phyloP scores from a whole-genome alignment of 23 tunicate species.

The Diplosoma virens region DNA sequence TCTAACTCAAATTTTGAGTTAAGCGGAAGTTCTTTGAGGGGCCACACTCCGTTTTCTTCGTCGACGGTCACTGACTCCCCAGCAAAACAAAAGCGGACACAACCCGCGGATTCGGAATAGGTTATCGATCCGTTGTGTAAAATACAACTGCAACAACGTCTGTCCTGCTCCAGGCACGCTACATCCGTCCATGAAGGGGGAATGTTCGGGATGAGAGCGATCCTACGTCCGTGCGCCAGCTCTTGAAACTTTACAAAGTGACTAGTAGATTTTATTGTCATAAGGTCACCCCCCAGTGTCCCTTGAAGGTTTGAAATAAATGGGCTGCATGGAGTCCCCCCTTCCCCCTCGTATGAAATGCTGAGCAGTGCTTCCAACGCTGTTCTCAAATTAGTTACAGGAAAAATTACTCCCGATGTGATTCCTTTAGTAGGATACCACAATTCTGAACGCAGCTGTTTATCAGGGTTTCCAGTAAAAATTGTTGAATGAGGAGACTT shows the following conservation, averaged over 20 bases:
- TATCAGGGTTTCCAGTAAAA: slow-evolving; percentile 40
- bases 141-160: not conserved
- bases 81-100: slow-evolving; percentile 2
- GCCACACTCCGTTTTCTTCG: not conserved
- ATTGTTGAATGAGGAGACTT: slow-evolving; percentile 11
- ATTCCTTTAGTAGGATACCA: slow-evolving; percentile 51
- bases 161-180: slow-evolving; percentile 18
- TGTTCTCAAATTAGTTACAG: slow-evolving; percentile 35
- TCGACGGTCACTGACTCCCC: not conserved
- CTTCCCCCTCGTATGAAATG: slow-evolving; percentile 76
- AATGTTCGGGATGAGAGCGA: not conserved
- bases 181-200: slow-evolving; percentile 26
- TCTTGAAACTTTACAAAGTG: slow-evolving; percentile 65
- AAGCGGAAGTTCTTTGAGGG: not conserved
- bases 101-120: not conserved
- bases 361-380: slow-evolving; percentile 57
- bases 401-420: slow-evolving; percentile 13
- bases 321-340: slow-evolving; percentile 48
- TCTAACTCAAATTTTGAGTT: not conserved
- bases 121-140: not conserved
- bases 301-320: slow-evolving; percentile 5
- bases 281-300: not conserved
- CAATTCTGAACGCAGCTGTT: slow-evolving; percentile 33
- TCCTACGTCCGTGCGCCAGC: slow-evolving; percentile 36
- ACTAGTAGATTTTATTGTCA: not conserved